A percentile compares a stretch with the other conserved stretches of the same genome.
phyloP scores from a whole-genome alignment of 1,140 invertebrate species.

The Drosophila melanica region DNA sequence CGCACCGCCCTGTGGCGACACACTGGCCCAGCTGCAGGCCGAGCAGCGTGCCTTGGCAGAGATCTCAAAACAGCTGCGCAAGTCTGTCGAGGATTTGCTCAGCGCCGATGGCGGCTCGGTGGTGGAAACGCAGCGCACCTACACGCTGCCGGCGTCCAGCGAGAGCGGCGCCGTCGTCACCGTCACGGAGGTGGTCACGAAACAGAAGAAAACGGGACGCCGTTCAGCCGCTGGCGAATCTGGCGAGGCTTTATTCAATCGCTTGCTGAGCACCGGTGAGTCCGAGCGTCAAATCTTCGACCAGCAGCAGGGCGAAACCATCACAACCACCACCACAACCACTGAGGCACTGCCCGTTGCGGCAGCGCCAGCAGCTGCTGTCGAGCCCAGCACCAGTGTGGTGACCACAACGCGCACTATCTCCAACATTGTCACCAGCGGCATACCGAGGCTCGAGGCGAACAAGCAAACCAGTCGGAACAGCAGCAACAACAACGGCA shows the following conservation, averaged over 20 bases:
- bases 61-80: conserved; percentile 82
- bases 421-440: conserved; percentile 77
- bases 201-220: conserved; percentile 45
- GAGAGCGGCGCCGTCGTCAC: conserved; percentile 61
- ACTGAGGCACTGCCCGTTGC: conserved; percentile 55
- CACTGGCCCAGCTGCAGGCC: conserved; percentile 73
- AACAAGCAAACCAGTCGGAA: conserved; percentile 52
- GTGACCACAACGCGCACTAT: conserved; percentile 77
- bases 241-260: conserved; percentile 75
- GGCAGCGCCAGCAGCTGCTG: conserved; percentile 22
- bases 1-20: conserved; percentile 37
- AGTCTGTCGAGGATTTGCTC: conserved; percentile 77
- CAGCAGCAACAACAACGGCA: conserved; percentile 47
- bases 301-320: conserved; percentile 72
- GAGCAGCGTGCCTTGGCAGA: conserved; percentile 78
- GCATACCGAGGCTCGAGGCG: conserved; percentile 64
- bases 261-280: conserved; percentile 63
- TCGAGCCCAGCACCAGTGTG: conserved; percentile 67
- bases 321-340: conserved; percentile 78
- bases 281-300: conserved; percentile 71
- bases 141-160: conserved; percentile 52
- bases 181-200: conserved; percentile 69
- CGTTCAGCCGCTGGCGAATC: conserved; percentile 29
- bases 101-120: conserved; percentile 55
- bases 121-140: conserved; percentile 57